Conservation (phyloP, 2,113 vertebrate genomes). For the Rhineura floridana region DNA sequence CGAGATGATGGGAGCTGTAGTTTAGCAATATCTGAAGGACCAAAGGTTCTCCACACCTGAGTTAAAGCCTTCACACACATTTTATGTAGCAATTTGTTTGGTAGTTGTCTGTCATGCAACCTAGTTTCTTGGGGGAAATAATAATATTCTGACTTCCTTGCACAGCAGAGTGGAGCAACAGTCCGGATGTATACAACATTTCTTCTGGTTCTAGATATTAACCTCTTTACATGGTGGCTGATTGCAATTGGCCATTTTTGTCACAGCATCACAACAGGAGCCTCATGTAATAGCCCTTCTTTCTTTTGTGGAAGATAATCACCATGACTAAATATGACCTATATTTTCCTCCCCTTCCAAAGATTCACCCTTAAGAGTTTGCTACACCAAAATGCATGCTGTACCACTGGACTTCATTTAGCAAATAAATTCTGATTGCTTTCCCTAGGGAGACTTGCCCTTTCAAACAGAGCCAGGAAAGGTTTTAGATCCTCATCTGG, state of each 20-base stretch:
- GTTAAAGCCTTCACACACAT: background rate
- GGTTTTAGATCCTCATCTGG: background rate
- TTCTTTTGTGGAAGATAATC: background rate
- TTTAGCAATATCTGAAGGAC: too few species aligned
- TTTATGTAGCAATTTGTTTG: background rate
- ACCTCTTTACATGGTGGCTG: background rate
- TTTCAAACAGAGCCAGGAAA: background rate
- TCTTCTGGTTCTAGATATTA: background rate
- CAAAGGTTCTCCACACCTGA: too few species aligned
- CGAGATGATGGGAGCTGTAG: too few species aligned
- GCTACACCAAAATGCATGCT: background rate
- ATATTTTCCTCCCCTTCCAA: background rate
- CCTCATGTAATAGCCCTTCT: background rate
- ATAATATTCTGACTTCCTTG: background rate
- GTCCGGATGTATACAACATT: background rate
- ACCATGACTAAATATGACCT: background rate
- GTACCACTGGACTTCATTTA: background rate
- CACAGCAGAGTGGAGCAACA: background rate
- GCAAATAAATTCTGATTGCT: background rate
- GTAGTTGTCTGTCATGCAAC: background rate
- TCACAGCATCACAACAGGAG: background rate
- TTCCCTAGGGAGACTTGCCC: background rate
- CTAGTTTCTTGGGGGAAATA: background rate
- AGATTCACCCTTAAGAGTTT: background rate
- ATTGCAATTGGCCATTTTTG: background rate